Evolutionary conservation across 2,888 invertebrate genomes (phyloP).

Genomic region (Rhingia campestris): DNA sequence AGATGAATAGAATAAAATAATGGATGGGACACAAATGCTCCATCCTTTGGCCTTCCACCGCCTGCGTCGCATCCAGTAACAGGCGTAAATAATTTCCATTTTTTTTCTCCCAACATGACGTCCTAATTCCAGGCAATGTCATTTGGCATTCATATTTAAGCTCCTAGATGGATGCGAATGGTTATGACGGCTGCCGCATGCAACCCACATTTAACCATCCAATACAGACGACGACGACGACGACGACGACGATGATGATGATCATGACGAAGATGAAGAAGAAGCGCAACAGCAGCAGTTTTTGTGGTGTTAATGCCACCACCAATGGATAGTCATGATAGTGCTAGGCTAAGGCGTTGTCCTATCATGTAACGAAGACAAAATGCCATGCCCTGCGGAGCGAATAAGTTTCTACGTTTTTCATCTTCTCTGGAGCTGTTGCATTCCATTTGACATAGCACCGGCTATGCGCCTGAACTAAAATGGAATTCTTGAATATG

Average conservation of each 20-base stretch:
- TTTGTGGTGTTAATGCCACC: conserved; percentile 61
- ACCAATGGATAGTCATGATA: conserved; percentile 17
- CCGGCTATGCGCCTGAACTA: conserved; percentile 24
- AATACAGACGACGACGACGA: conserved; percentile 41
- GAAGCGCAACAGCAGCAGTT: conserved; percentile 29
- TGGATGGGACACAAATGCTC: neutral
- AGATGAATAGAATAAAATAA: conserved; percentile 43
- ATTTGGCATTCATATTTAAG: conserved; percentile 69
- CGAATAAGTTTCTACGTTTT: conserved; percentile 35
- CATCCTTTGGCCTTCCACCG: neutral
- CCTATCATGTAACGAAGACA: conserved; percentile 60
- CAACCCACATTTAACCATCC: conserved; percentile 61
- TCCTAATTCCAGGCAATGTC: conserved; percentile 67
- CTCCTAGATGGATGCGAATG: conserved; percentile 64
- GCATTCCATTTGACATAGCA: conserved; percentile 50
- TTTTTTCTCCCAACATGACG: conserved; percentile 70
- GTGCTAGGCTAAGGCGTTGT: neutral
- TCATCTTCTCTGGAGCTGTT: conserved; percentile 35
- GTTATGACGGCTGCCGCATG: conserved; percentile 67
- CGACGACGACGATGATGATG: conserved; percentile 26
- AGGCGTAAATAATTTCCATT: conserved; percentile 67
- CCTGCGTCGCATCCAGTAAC: conserved; percentile 10
- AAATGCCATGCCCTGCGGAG: conserved; percentile 56
- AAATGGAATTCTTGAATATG: conserved; percentile 52
- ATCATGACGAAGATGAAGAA: conserved; percentile 2